These are phyloP conservation scores for Sturnus vulgaris DNA, from an alignment of 2,113 vertebrate genomes.

Conservation along the genomic window DNA sequence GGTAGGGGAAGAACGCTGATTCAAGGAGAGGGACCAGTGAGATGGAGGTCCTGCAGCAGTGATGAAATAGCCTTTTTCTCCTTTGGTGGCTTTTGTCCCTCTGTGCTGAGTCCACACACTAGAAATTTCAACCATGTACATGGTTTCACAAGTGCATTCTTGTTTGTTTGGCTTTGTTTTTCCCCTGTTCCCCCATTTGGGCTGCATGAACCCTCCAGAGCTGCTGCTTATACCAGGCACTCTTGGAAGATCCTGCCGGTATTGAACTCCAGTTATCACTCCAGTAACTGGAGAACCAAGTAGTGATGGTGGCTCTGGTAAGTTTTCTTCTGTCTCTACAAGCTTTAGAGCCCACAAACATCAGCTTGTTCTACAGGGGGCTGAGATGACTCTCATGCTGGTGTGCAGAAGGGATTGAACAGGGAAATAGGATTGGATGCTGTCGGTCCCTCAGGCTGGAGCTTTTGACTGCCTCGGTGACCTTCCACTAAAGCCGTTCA, in stretches of 20 bases:
- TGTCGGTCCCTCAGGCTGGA: slow-evolving; percentile 21
- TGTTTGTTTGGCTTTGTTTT: slow-evolving; percentile 25
- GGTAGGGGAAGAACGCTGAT: background rate
- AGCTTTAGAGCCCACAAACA: background rate
- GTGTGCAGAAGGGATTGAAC: background rate
- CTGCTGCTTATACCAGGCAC: background rate
- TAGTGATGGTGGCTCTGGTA: background rate
- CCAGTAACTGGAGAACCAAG: background rate
- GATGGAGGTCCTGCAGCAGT: background rate
- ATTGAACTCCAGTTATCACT: background rate
- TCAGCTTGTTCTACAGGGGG: background rate
- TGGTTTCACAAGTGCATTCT: slow-evolving; percentile 41
- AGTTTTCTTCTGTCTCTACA: background rate
- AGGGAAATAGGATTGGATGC: background rate
- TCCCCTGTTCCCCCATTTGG: background rate
- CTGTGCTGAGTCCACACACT: background rate
- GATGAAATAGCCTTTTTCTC: slow-evolving; percentile 3
- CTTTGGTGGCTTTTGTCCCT: slow-evolving; percentile 32
- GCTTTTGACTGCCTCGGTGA: background rate
- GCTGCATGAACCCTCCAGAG: background rate
- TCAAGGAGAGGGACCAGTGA: background rate
- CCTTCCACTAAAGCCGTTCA: background rate
- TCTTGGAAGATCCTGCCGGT: background rate
- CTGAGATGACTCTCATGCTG: background rate
- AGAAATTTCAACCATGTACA: slow-evolving; percentile 22